phyloP scores from a whole-genome alignment of 2,113 vertebrate genomes.

The Eonycteris spelaea region DNA sequence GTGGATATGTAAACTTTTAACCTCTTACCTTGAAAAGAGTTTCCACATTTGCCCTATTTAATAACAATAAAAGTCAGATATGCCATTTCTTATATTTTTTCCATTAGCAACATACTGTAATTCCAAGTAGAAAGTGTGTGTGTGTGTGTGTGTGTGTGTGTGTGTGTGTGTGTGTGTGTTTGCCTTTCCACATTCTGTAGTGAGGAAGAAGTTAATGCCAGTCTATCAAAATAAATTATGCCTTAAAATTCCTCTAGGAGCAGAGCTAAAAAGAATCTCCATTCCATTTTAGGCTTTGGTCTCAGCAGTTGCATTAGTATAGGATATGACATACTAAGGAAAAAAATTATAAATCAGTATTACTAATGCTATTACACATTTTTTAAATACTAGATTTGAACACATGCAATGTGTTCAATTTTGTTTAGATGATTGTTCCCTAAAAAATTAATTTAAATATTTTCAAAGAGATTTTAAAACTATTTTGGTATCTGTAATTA shows the following conservation, averaged over 20 bases:
- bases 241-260: slow-evolving; percentile 75
- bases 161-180: neutral
- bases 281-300: slow-evolving; percentile 65
- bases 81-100: slow-evolving; percentile 73
- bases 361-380: slow-evolving; percentile 4
- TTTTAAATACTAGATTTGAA: slow-evolving; percentile 16
- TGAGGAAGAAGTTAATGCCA: slow-evolving; percentile 73
- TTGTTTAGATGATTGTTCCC: neutral
- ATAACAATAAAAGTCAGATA: slow-evolving; percentile 72
- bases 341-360: slow-evolving; percentile 55
- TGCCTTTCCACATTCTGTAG: slow-evolving; percentile 71
- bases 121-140: slow-evolving; percentile 68
- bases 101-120: slow-evolving; percentile 71
- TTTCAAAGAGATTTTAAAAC: slow-evolving; percentile 33
- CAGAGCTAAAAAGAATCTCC: slow-evolving; percentile 70
- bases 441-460: slow-evolving; percentile 35
- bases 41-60: slow-evolving; percentile 75
- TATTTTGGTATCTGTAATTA: neutral
- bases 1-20: slow-evolving; percentile 72
- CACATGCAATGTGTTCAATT: neutral
- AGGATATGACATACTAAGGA: slow-evolving; percentile 17
- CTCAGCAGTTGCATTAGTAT: slow-evolving; percentile 67
- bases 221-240: slow-evolving; percentile 82
- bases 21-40: slow-evolving; percentile 67
- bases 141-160: no score